Percentiles rank a stretch among this genome's conserved stretches.
These are phyloP conservation scores for Cardiocondyla obscurior DNA, from an alignment of 1,140 invertebrate species.

Conservation along the genomic window DNA sequence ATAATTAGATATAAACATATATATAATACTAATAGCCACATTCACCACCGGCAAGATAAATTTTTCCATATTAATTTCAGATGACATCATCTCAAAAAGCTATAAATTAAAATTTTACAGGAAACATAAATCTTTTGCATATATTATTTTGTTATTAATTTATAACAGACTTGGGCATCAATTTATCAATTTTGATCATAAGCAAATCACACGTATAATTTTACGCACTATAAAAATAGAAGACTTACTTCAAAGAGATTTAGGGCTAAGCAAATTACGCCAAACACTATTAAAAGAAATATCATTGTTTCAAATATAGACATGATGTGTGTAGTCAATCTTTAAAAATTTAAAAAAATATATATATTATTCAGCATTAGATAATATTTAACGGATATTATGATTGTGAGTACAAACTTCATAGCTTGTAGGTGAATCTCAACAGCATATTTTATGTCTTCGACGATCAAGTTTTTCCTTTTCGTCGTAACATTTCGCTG, in stretches of 20 bases:
- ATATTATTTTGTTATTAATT: not conserved
- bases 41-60: not conserved
- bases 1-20: not conserved
- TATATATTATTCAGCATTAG: not conserved
- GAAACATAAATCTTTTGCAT: not conserved
- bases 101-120: not conserved
- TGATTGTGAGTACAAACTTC: not conserved
- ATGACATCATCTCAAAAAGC: not conserved
- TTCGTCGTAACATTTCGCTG: not conserved
- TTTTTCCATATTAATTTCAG: not conserved
- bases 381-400: not conserved
- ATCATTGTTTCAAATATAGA: not conserved
- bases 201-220: not conserved
- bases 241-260: slow-evolving; percentile 10
- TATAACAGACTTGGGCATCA: no score
- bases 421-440: slow-evolving; percentile 23
- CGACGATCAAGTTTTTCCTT: not conserved
- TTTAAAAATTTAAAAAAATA: not conserved
- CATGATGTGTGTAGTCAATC: not conserved
- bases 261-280: not conserved
- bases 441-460: not conserved
- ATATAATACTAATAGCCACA: not conserved
- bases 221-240: not conserved
- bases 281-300: not conserved
- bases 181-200: no score